Conservation (phyloP, 2,888 invertebrate species). For the Drosophila peninsularis region DNA sequence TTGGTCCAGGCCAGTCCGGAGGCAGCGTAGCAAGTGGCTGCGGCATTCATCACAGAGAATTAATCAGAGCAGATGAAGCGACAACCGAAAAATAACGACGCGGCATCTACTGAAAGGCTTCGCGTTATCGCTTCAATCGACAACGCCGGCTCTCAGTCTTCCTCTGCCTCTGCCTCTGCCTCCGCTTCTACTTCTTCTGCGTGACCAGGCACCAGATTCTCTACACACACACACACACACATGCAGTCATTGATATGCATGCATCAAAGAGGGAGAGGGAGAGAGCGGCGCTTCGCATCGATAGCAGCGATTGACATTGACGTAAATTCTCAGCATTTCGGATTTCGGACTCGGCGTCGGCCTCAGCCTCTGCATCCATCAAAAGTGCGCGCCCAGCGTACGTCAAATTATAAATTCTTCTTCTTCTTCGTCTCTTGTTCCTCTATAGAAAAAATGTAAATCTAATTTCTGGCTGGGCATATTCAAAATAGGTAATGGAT, state of each 20-base stretch:
- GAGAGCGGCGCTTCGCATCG: conserved; percentile 64
- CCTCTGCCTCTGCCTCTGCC: conserved; percentile 22
- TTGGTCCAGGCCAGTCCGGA: conserved; percentile 3
- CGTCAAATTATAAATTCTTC: conserved; percentile 70
- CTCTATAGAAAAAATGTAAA: conserved; percentile 57
- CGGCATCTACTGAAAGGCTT: conserved; percentile 67
- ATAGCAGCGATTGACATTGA: conserved; percentile 64
- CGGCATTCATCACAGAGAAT: conserved; percentile 77
- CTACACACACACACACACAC: conserved; percentile 15
- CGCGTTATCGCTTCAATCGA: conserved; percentile 72
- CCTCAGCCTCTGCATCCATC: conserved; percentile 62
- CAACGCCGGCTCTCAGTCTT: conserved; percentile 43
- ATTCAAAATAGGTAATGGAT: conserved; percentile 74
- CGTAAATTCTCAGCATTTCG: conserved; percentile 43
- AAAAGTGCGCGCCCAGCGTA: conserved; percentile 55
- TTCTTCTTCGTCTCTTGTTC: not conserved
- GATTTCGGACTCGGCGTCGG: not conserved
- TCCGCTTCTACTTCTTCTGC: conserved; percentile 46
- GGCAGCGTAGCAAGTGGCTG: conserved; percentile 54
- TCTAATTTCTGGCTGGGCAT: conserved; percentile 63
- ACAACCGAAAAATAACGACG: conserved; percentile 76
- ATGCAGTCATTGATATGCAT: conserved; percentile 6
- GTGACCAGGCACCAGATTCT: conserved; percentile 50
- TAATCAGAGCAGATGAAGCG: conserved; percentile 77
- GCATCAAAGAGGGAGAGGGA: not conserved